Base-by-base conservation (phyloP, 1,140 invertebrate genomes). In the Dryas iulia region DNA sequence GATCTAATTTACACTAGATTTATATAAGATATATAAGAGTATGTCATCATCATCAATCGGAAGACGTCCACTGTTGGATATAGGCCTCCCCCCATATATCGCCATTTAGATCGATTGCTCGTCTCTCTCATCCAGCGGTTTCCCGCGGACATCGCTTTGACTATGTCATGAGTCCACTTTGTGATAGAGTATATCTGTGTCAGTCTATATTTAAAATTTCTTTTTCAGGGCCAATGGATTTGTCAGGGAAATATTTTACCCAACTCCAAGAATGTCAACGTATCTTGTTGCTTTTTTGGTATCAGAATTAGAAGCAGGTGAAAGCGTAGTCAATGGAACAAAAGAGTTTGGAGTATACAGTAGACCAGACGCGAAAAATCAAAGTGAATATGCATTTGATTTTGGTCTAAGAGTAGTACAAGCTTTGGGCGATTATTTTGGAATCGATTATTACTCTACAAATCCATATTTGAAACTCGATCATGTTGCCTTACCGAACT, bases 251-350 rank as follows among this genome's bases (percentile, higher is more conserved):
- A 79, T 26, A n/a, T 98, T 95, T 80, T 79, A 94, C 11, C 93
- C 94, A 57, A 95, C 95, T 2, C 95, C 96, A 0, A 92, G 89
- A 33, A 98, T 98, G 97, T 96, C 96, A 0, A 96, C 97, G 0
- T 98, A 98, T 72, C 86, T 98, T 1, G 93, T 98, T 1, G 97
- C 97, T 0, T 96, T 97, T 78, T 92, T 96, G 28, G 94, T 98
- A 26, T 92, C 92, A 5, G 86, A 92, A 63, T 89, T 90, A 33
- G 76, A 85, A 72, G 79, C 78, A 11, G 78, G 69, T 14, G 25
- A 67, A 6, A 72, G 73, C 5, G 61, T 35, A 10, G 57, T 35
- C 5, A 77, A 79, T 26, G 70, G 79, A 0, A 69, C 76, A 0
- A 93, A 93, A 31, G 92, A 94, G 1, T 93, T 96, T 39, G 87